phyloP scores from a whole-genome alignment of 30 jellyfish, hydroid and myxozoan species.

The Morbakka virulenta region DNA sequence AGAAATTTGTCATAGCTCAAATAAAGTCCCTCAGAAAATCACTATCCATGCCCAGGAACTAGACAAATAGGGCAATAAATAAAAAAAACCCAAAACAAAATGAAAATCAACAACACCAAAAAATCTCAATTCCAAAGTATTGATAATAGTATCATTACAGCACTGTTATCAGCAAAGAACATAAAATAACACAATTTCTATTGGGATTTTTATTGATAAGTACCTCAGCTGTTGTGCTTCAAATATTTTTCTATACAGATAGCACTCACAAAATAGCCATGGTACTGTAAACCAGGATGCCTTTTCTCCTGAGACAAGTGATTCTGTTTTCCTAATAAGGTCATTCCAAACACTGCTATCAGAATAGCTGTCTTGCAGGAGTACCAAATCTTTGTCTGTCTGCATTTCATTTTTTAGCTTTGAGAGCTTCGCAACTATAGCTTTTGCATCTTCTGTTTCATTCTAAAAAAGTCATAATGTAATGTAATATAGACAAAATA shows the following conservation, averaged over 20 bases:
- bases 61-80: too few species aligned
- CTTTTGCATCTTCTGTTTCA: constrained; percentile 73
- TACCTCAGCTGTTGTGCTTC: constrained; percentile 83
- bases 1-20: too few species aligned
- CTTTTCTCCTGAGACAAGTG: constrained; percentile 43
- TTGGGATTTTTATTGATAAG: not conserved
- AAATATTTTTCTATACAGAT: constrained; percentile 82
- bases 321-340: constrained; percentile 33
- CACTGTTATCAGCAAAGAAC: too few species aligned
- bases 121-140: too few species aligned
- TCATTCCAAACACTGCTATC: constrained; percentile 72
- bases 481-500: too few species aligned
- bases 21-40: too few species aligned
- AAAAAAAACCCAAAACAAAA: too few species aligned
- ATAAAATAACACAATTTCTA: too few species aligned
- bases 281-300: constrained; percentile 84
- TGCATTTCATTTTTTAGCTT: constrained; percentile 87
- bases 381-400: constrained; percentile 67
- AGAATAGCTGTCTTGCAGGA: constrained; percentile 24
- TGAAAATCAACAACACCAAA: too few species aligned
- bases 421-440: constrained; percentile 54
- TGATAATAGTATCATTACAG: too few species aligned
- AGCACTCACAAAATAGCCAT: constrained; percentile 94
- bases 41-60: too few species aligned
- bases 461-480: constrained; percentile 47